Evolutionary conservation across 64 coral and sea anemone species (phyloP).

Genomic region (Acropora tenuis): DNA sequence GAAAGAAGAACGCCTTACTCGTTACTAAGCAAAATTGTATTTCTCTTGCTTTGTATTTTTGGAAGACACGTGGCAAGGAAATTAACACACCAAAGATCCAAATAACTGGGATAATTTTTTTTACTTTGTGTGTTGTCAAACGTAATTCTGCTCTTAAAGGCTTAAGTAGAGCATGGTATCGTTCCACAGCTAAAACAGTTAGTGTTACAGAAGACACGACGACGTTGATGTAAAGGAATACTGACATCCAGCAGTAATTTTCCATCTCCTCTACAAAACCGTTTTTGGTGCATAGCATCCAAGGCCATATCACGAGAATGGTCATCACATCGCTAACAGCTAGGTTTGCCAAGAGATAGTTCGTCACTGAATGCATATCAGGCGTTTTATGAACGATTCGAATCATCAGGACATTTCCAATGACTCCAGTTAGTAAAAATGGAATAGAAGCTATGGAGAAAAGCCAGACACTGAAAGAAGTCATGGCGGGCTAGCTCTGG

Average conservation of each 20-base stretch:
- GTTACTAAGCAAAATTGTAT: neutral
- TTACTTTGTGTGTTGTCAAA: neutral
- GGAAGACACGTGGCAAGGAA: neutral
- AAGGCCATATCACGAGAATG: too few species aligned
- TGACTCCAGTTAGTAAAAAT: too few species aligned
- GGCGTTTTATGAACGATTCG: slow-evolving; percentile 10
- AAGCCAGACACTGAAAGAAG: too few species aligned
- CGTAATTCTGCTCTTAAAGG: neutral
- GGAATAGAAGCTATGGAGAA: too few species aligned
- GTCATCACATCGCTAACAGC: neutral
- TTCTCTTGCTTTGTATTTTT: neutral
- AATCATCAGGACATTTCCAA: neutral
- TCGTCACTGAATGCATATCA: neutral
- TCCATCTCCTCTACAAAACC: too few species aligned
- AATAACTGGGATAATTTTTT: neutral
- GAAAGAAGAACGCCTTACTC: neutral
- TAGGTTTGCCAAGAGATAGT: slow-evolving; percentile 28
- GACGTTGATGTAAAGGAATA: neutral
- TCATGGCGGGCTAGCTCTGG: too few species aligned
- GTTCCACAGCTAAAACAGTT: neutral
- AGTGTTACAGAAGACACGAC: neutral
- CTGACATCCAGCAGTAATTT: too few species aligned
- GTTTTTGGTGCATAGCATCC: too few species aligned
- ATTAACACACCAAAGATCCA: neutral
- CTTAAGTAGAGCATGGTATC: neutral